Conservation (phyloP, 2,113 vertebrate species). For the Globicephala melas region DNA sequence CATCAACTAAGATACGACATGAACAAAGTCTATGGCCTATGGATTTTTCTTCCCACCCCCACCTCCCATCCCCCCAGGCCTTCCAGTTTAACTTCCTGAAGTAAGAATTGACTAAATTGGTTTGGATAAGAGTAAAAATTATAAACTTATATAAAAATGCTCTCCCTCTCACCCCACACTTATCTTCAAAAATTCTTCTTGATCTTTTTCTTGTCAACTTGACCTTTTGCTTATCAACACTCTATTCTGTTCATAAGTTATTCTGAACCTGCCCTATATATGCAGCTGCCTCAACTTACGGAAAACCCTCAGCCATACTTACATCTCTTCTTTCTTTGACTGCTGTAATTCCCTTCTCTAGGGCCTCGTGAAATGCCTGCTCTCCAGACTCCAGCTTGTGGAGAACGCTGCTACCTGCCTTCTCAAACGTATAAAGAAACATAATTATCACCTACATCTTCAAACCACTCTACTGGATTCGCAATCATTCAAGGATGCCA, state of each 20-base stretch:
- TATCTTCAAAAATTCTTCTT: constrained; percentile 10
- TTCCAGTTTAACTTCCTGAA: background rate
- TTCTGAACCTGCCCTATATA: background rate
- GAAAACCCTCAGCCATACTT: constrained; percentile 64
- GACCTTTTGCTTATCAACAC: background rate
- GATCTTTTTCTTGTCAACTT: background rate
- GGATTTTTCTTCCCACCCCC: background rate
- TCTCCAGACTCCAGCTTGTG: constrained; percentile 67
- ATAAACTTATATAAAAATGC: background rate
- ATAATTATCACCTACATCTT: constrained; percentile 65
- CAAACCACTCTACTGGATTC: constrained; percentile 40
- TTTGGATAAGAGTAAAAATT: background rate
- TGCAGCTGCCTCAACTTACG: constrained; percentile 37
- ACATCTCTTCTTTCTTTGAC: constrained; percentile 65
- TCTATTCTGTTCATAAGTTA: background rate
- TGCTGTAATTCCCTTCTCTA: constrained; percentile 69
- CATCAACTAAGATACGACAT: background rate
- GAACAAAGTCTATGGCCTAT: background rate
- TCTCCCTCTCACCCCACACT: background rate
- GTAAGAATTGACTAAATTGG: background rate
- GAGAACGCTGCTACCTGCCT: constrained; percentile 68
- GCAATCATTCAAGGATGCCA: constrained; percentile 46
- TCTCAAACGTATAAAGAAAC: constrained; percentile 68
- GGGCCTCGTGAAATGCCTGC: constrained; percentile 59
- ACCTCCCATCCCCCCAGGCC: background rate